These are phyloP conservation scores for Osmerus mordax DNA, from an alignment of 2,113 vertebrate species.

Conservation along the genomic window DNA sequence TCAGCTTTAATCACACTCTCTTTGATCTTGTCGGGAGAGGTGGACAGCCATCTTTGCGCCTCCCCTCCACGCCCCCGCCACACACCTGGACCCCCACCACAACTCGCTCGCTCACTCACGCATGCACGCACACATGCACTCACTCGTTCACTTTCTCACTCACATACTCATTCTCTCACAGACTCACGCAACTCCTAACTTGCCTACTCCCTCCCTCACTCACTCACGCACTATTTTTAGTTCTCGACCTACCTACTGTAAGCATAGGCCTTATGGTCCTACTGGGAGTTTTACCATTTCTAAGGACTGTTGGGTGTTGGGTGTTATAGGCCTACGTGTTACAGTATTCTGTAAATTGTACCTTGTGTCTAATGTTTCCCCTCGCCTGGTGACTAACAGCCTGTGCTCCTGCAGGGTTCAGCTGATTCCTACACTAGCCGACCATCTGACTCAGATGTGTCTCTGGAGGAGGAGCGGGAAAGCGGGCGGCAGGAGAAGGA, in stretches of 20 bases:
- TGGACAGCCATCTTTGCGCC: constrained; percentile 4
- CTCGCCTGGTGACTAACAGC: background rate
- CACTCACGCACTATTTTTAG: background rate
- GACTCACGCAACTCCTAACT: constrained; percentile 16
- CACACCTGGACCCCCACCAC: background rate
- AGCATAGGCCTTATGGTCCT: no score
- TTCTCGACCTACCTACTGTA: background rate
- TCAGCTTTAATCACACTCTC: constrained; percentile 48
- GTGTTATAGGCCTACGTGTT: no score
- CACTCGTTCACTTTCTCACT: background rate
- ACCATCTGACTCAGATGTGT: constrained; percentile 98
- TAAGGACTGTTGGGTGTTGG: background rate
- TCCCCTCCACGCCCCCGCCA: background rate
- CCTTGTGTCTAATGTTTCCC: no score
- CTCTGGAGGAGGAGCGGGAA: constrained; percentile 96
- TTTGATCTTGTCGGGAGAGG: constrained; percentile 50
- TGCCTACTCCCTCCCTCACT: background rate
- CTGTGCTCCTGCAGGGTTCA: constrained; percentile 80
- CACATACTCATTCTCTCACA: constrained; percentile 4
- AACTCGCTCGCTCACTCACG: constrained; percentile 4
- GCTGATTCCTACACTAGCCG: constrained; percentile 98
- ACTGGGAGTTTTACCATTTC: background rate
- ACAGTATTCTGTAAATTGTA: no score
- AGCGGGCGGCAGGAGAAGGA: constrained; percentile 90
- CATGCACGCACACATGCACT: background rate